A percentile compares a stretch with the other conserved stretches of the same genome.
Evolutionary conservation across 2,113 vertebrate species (phyloP).

Genomic region (Cavia porcellus): DNA sequence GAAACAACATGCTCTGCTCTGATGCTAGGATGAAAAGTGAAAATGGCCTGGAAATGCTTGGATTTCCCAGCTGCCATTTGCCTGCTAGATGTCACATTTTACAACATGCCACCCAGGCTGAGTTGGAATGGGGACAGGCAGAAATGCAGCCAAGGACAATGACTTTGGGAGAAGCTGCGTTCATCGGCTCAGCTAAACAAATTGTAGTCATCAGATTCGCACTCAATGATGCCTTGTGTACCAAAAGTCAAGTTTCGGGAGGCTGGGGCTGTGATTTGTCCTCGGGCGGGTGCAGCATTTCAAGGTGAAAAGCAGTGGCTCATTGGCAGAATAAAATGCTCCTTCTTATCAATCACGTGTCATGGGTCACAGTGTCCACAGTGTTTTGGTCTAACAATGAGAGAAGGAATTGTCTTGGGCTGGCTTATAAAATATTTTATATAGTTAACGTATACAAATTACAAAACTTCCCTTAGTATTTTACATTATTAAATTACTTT

Average conservation of each 20-base stretch:
- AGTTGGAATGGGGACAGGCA: not conserved
- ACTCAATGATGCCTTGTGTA: not conserved
- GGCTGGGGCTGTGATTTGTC: no score
- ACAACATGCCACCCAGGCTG: not conserved
- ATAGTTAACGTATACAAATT: not conserved
- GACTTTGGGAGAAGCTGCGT: fast-evolving
- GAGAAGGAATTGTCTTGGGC: not conserved
- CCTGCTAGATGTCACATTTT: not conserved
- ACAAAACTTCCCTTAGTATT: not conserved
- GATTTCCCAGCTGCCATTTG: not conserved
- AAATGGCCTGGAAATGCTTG: not conserved
- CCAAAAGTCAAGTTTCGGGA: not conserved
- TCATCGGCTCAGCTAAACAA: not conserved
- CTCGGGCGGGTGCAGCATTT: fast-evolving
- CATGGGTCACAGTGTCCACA: not conserved
- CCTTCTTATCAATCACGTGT: not conserved
- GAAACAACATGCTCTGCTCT: not conserved
- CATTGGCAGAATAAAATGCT: fast-evolving
- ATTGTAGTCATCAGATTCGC: not conserved
- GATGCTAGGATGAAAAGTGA: not conserved
- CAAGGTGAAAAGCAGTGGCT: no score
- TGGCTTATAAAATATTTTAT: not conserved
- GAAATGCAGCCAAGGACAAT: fast-evolving
- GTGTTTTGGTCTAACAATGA: not conserved
- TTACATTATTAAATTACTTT: not conserved